A percentile compares a stretch with the other conserved stretches of the same genome.
phyloP scores from a whole-genome alignment of 2,113 vertebrate genomes.

The Hippocampus guttulatus region DNA sequence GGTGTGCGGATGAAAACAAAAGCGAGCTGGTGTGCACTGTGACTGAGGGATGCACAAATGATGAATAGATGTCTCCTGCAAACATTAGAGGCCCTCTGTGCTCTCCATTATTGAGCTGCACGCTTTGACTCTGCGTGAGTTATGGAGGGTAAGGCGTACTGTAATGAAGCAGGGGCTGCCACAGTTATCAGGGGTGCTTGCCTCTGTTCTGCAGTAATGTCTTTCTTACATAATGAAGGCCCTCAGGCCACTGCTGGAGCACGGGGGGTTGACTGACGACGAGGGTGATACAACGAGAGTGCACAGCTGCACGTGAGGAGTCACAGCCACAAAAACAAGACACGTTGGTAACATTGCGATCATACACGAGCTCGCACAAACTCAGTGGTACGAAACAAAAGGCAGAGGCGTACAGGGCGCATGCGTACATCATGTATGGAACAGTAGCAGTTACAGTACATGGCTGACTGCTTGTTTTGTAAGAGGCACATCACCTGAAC shows the following conservation, averaged over 20 bases:
- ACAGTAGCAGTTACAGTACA: slow-evolving; percentile 37
- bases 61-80: slow-evolving; percentile 35
- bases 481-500: slow-evolving; percentile 16
- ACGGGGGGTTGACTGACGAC: slow-evolving; percentile 52
- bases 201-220: slow-evolving; percentile 65
- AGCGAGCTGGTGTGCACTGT: not conserved
- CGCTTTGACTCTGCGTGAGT: slow-evolving; percentile 13
- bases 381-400: slow-evolving; percentile 40
- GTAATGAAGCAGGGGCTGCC: slow-evolving; percentile 44
- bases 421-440: slow-evolving; percentile 37
- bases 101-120: slow-evolving; percentile 31
- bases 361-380: slow-evolving; percentile 23
- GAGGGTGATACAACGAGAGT: slow-evolving; percentile 60
- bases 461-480: slow-evolving; percentile 32
- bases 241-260: slow-evolving; percentile 57
- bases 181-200: slow-evolving; percentile 51
- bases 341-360: slow-evolving; percentile 9
- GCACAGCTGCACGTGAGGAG: slow-evolving; percentile 61
- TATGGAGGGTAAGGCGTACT: slow-evolving; percentile 21
- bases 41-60: slow-evolving; percentile 8
- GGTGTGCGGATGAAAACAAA: not conserved
- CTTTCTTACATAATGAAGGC: slow-evolving; percentile 73
- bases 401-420: slow-evolving; percentile 23
- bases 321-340: slow-evolving; percentile 31
- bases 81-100: slow-evolving; percentile 17